phyloP scores from a whole-genome alignment of 2,888 invertebrate genomes.

The Dynastes grantii region DNA sequence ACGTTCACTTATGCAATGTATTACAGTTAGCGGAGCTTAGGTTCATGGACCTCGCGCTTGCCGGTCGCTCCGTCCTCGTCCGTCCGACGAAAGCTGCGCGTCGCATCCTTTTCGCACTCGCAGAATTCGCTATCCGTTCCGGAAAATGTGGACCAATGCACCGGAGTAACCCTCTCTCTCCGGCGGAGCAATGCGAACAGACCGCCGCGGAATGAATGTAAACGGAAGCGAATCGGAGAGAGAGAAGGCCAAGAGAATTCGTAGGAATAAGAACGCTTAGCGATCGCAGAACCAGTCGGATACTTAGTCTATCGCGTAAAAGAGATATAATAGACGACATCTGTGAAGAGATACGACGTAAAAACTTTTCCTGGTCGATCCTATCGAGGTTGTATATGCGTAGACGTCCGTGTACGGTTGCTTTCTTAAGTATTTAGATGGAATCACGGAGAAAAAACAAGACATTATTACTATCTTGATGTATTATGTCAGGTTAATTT shows the following conservation, averaged over 20 bases:
- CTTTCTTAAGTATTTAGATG: too few relatives aligned
- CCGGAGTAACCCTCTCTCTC: constrained; percentile 55
- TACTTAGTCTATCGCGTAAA: background rate
- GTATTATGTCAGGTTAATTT: too few relatives aligned
- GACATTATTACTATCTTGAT: too few relatives aligned
- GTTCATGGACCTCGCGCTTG: constrained; percentile 62
- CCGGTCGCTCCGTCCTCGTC: constrained; percentile 56
- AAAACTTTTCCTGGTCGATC: background rate
- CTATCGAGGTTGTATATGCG: background rate
- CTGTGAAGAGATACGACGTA: constrained; percentile 4
- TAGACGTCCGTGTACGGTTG: too few relatives aligned
- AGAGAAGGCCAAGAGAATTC: constrained; percentile 42
- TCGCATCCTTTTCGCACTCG: constrained; percentile 49
- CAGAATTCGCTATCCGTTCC: constrained; percentile 51
- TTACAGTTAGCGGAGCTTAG: constrained; percentile 61
- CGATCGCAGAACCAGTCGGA: background rate
- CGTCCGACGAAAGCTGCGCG: constrained; percentile 25
- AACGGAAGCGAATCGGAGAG: constrained; percentile 61
- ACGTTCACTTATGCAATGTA: constrained; percentile 65
- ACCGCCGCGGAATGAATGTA: constrained; percentile 62
- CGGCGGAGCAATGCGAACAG: constrained; percentile 63
- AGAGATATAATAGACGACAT: constrained; percentile 16
- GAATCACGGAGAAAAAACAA: too few relatives aligned
- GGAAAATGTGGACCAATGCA: constrained; percentile 56
- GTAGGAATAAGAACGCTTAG: constrained; percentile 30